Evolutionary conservation across 1,140 invertebrate species (phyloP), one percentile per base, ranked within the genome.

Genomic region (Oryzaephilus surinamensis): DNA sequence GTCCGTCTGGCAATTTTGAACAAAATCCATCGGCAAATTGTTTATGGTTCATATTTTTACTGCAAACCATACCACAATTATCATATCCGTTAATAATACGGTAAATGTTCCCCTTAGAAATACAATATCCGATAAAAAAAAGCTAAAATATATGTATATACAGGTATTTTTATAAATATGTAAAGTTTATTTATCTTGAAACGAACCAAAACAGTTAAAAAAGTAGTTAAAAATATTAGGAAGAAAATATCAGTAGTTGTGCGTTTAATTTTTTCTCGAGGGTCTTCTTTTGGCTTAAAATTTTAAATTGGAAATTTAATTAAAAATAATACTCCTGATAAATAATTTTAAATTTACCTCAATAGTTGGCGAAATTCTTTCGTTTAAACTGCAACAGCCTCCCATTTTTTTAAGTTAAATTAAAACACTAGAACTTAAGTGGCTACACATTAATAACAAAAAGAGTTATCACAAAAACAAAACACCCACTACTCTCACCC

Each of bases 21-120:
- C 14, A 15, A 14, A 16, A 39, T 7, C 11, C 23, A 24, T 21
- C 10, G 21, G 32, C 6, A 19, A 7, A 28, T 41, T 38, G 18
- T 11, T 19, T 12, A 13, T 15, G 10, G 12, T 35, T 11, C 19
- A 7, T 12, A 28, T 62, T 45, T 28, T 61, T 64, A 4, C 78
- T 76, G 52, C 80, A 84, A 30, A 80, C 61, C 50, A 81, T 76
- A 2, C 72, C 78, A 52, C 74, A 79, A 47, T 75, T 71, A 50
- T 82, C 77, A 42, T 74, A 76, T 6, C 79, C 79, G 55, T 79
- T 70, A 20, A 79, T 54, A 8, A 82, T 57, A 13, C 78, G 60
- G 43, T 67, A 63, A 21, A 75, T 63, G 45, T 79, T 70, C 3
- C 71, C 72, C 44, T 75, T 60, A 24, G 57, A 58, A n/a, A 64